Evolutionary conservation across 2,797 vertebrate species (phyloP).

Genomic region (Gymnopithys bicolor): DNA sequence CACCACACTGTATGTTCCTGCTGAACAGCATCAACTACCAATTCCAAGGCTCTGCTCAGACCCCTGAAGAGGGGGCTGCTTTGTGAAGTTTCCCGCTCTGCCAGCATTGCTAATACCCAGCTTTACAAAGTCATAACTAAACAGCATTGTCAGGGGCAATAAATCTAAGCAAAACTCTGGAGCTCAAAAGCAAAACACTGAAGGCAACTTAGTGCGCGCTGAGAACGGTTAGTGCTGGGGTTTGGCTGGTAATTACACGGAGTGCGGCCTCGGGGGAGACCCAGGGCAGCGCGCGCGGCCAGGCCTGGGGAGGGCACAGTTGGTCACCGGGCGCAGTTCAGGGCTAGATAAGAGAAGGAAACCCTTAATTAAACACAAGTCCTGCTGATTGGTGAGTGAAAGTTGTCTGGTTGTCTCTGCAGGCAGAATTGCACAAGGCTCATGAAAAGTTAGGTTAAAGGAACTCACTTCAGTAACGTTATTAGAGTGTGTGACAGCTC

Average conservation of each 20-base stretch:
- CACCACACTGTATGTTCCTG: background rate
- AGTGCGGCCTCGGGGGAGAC: background rate
- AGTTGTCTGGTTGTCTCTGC: background rate
- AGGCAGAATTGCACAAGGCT: background rate
- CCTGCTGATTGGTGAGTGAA: background rate
- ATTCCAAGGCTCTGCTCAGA: background rate
- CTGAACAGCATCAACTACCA: background rate
- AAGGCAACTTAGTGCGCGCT: conserved; percentile 39
- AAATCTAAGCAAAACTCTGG: conserved; percentile 13
- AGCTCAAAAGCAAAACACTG: conserved; percentile 31
- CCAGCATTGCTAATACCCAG: background rate
- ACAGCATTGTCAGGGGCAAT: conserved; percentile 50
- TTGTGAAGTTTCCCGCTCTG: background rate
- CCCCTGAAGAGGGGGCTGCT: background rate
- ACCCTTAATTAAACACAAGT: background rate
- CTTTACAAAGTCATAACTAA: background rate
- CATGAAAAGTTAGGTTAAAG: background rate
- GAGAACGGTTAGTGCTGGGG: conserved; percentile 10
- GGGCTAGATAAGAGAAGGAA: background rate
- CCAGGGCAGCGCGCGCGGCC: background rate
- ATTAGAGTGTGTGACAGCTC: conserved; percentile 1
- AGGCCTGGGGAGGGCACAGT: background rate
- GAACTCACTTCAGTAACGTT: background rate
- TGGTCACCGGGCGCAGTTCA: background rate
- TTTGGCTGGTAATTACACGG: conserved; percentile 39